Base-by-base conservation (phyloP, 1,140 invertebrate genomes). In the Neelides sp. region DNA sequence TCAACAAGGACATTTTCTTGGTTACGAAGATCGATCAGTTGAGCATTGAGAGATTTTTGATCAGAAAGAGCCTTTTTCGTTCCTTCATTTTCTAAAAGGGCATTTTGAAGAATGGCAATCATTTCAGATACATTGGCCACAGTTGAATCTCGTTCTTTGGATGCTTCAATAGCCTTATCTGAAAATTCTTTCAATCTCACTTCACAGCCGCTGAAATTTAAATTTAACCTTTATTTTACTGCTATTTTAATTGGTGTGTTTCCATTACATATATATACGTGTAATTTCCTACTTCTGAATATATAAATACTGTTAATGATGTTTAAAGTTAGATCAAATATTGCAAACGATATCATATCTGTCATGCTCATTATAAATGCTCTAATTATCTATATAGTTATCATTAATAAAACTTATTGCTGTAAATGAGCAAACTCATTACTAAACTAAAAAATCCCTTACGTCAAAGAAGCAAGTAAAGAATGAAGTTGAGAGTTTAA, bases 41-140 rank as follows among this genome's bases (percentile, higher is more conserved):
- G 37, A 5, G 50, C 47, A 34, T 56, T 56, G 12, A 55, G 19
- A 20, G 28, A 3, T 27, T 26, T 35, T 27, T 60, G 58, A 10
- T 60, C 50, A 12, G 36, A 5, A 2, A 56, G 41, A n/a, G 48
- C 34, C n/a, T 46, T 37, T 32, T 49, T 44, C 4, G 74, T 17
- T 58, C 61, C 61, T 74, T 73, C 1, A 71, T 71, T 60, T 76
- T 75, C n/a, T 64, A 68, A 24, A 76, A 61, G 55, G 75, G 73
- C 44, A 69, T 68, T 34, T 71, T 71, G 5, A n/a, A n/a, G n/a
- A n/a, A n/a, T n/a, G n/a, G n/a, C 20, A 23, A 10, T 41, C n/a
- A 4, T 15, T 30, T 39, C 35, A 20, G n/a, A 37, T 19, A 57
- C 45, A 8, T 54, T 45, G 1, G 20, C 19, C n/a, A 45, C 24